Conservation (phyloP, 2,888 invertebrate genomes). For the Drosophila parthenogenetica region DNA sequence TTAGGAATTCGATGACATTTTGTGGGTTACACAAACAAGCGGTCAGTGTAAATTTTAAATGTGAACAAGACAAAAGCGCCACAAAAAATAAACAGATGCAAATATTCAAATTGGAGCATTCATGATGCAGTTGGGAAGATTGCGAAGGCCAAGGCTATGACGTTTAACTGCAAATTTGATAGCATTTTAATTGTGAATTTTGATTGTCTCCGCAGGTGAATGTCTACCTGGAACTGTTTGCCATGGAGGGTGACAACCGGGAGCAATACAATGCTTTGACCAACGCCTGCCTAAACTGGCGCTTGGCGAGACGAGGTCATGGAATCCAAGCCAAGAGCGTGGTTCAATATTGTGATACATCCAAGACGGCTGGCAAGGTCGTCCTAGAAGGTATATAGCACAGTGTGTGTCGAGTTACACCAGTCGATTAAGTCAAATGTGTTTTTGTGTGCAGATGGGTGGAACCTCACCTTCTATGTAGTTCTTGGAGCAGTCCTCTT, state of each 20-base stretch:
- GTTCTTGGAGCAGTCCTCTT: slow-evolving; percentile 57
- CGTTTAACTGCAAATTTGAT: slow-evolving; percentile 40
- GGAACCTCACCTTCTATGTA: slow-evolving; percentile 77
- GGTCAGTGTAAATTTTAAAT: slow-evolving; percentile 29
- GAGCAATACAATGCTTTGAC: slow-evolving; percentile 68
- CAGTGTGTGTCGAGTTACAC: neutral
- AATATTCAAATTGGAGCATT: slow-evolving; percentile 41
- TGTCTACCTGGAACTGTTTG: slow-evolving; percentile 77
- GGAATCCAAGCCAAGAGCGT: slow-evolving; percentile 74
- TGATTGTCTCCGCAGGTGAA: slow-evolving; percentile 67
- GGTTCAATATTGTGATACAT: slow-evolving; percentile 79
- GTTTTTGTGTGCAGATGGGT: slow-evolving; percentile 59
- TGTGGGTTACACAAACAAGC: slow-evolving; percentile 43
- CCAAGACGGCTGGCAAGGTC: slow-evolving; percentile 52
- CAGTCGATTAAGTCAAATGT: too few relatives aligned
- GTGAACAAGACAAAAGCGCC: slow-evolving; percentile 17
- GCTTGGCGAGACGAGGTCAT: slow-evolving; percentile 58
- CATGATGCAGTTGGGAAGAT: slow-evolving; percentile 13
- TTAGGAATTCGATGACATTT: slow-evolving; percentile 36
- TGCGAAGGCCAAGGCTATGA: slow-evolving; percentile 48
- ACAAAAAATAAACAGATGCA: slow-evolving; percentile 15
- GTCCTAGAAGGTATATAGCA: slow-evolving; percentile 65
- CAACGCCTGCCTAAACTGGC: slow-evolving; percentile 80
- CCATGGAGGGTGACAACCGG: slow-evolving; percentile 70
- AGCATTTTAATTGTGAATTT: slow-evolving; percentile 33